Evolutionary conservation across 2,797 vertebrate species (phyloP), one percentile per base, ranked within the genome.

Genomic region (Pangasius mekongensis): DNA sequence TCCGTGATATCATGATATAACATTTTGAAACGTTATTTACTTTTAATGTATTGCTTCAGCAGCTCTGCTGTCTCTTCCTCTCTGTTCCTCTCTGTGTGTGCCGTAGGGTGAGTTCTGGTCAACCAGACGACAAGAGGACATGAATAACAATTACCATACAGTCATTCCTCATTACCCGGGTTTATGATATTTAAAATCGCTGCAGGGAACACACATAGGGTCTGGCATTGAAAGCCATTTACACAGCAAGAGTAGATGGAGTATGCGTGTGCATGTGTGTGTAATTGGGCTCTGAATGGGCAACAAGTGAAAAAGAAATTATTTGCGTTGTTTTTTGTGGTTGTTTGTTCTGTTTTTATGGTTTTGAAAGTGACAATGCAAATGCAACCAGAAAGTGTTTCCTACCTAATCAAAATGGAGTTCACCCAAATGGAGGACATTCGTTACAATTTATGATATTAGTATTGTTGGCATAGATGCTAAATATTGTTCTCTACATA

Each of bases 121-220:
- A 86, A 67, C 43, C 62, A 71, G 36, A 83, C 49, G 39, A 87
- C 77, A 83, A 62, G 52, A 83, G 77, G 27, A 73, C 86, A 87
- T 83, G 78, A 87, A 87, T 73, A 87, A 58, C 66, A 83, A 73
- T 87, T 71, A 49, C 52, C 9, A 22, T 73, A 71, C 52, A 58
- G 78, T 81, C 60, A 47, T 58, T 85, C 60, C 74, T 85, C 71
- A 77, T 80, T 88, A 88, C 52, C 52, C 11, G 58, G 74, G 83
- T 76, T 88, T 84, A 88, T 76, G 73, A 78, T 56, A 67, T 84
- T 76, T 64, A 67, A 74, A 77, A 76, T 39, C 14, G 69, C 66
- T n/a, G 36, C 67, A 74, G 67, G 71, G 73, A 52, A 56, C 9
- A 36, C 73, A 83, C 66, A 74, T 43, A 43, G 43, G 43, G n/a